These are phyloP conservation scores for Cheiracanthium punctorium DNA, from an alignment of 2,888 invertebrate genomes.

Conservation along the genomic window DNA sequence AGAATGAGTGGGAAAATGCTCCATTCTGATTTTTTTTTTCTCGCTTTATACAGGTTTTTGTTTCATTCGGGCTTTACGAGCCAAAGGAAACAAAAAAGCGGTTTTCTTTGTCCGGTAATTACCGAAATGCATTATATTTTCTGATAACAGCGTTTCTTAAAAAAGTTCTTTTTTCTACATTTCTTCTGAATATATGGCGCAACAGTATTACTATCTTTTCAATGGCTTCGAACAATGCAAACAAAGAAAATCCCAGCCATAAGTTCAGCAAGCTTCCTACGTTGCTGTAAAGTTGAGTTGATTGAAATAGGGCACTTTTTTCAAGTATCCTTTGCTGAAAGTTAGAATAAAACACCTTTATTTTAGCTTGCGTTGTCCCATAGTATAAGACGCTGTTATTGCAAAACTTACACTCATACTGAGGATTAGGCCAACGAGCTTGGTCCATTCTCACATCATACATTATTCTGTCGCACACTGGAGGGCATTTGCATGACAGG, in stretches of 20 bases:
- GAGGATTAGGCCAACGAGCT: not conserved
- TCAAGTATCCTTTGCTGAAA: not conserved
- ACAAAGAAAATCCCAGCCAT: not conserved
- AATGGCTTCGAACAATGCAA: not conserved
- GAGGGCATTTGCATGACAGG: not conserved
- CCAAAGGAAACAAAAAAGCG: no score
- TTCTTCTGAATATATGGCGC: no score
- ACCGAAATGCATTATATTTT: no score
- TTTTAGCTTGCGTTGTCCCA: no score
- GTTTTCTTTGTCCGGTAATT: no score
- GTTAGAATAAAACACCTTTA: conserved; percentile 18
- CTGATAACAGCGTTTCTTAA: no score
- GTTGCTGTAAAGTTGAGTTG: not conserved
- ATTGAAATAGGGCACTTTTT: not conserved
- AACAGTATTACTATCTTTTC: not conserved
- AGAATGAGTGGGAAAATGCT: no score
- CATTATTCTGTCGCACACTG: not conserved
- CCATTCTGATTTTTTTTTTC: no score
- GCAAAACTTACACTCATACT: not conserved
- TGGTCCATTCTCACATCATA: not conserved
- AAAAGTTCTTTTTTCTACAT: no score
- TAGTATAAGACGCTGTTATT: not conserved
- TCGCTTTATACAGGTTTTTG: no score
- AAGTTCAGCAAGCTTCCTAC: not conserved
- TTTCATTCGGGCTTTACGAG: no score